Conservation (phyloP, 2,113 vertebrate genomes). For the Prionailurus viverrinus region DNA sequence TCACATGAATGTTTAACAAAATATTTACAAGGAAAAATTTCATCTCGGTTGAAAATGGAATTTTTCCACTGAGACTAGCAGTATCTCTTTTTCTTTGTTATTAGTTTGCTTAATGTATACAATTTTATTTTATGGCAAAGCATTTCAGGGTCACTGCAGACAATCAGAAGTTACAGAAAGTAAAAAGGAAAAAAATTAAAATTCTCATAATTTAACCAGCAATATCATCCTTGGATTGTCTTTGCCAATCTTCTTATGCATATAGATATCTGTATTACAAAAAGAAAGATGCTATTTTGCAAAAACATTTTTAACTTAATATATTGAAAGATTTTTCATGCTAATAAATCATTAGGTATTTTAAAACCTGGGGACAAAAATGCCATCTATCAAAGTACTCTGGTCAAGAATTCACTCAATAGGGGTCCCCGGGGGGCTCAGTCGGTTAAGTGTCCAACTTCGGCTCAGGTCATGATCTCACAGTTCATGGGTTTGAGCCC, state of each 20-base stretch:
- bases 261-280: not conserved
- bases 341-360: conserved; percentile 29
- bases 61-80: not conserved
- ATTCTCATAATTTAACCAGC: not conserved
- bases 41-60: not conserved
- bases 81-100: not conserved
- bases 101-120: not conserved
- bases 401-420: not conserved
- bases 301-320: conserved; percentile 18
- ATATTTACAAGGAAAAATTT: conserved; percentile 19
- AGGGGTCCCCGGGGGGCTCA: too few species aligned
- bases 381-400: not conserved
- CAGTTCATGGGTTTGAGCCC: too few species aligned
- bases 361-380: not conserved
- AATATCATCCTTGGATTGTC: not conserved
- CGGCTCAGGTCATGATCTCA: too few species aligned
- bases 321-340: not conserved
- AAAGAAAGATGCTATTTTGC: not conserved
- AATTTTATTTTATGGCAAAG: conserved; percentile 15
- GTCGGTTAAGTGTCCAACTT: too few species aligned
- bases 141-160: not conserved
- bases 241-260: not conserved
- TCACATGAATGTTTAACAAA: not conserved
- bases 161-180: not conserved
- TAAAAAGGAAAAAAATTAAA: not conserved